These are phyloP conservation scores for Papilio dardanus DNA, from an alignment of 1,140 invertebrate genomes.

Conservation along the genomic window DNA sequence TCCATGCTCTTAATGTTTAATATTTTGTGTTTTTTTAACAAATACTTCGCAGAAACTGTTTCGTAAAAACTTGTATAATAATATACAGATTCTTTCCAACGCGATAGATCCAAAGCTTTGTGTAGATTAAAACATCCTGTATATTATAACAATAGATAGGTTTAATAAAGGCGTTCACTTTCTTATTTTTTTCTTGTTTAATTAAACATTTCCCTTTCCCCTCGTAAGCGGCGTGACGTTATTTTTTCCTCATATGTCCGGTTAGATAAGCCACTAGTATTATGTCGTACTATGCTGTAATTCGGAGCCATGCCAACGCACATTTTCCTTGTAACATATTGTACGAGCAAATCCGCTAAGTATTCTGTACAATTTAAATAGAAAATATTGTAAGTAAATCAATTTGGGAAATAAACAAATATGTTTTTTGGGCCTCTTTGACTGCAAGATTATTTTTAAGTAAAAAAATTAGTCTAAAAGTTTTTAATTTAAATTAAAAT, in stretches of 20 bases:
- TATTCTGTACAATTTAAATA: neutral
- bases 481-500: too few species aligned
- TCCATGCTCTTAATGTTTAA: too few species aligned
- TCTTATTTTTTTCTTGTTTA: constrained; percentile 5
- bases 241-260: constrained; percentile 14
- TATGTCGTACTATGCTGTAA: constrained; percentile 8
- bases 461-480: too few species aligned
- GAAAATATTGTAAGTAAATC: neutral
- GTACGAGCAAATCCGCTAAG: neutral
- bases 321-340: constrained; percentile 20
- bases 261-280: constrained; percentile 15
- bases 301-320: constrained; percentile 9
- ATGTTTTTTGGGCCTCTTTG: too few species aligned
- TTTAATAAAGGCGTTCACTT: neutral
- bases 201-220: constrained; percentile 12
- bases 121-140: too few species aligned
- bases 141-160: neutral
- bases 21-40: too few species aligned
- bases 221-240: constrained; percentile 2
- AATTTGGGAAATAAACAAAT: neutral
- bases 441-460: neutral
- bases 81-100: too few species aligned
- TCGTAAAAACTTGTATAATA: too few species aligned
- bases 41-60: too few species aligned
- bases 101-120: neutral